Evolutionary conservation across 2,888 invertebrate species (phyloP).

Genomic region (Apotomis betuletana): DNA sequence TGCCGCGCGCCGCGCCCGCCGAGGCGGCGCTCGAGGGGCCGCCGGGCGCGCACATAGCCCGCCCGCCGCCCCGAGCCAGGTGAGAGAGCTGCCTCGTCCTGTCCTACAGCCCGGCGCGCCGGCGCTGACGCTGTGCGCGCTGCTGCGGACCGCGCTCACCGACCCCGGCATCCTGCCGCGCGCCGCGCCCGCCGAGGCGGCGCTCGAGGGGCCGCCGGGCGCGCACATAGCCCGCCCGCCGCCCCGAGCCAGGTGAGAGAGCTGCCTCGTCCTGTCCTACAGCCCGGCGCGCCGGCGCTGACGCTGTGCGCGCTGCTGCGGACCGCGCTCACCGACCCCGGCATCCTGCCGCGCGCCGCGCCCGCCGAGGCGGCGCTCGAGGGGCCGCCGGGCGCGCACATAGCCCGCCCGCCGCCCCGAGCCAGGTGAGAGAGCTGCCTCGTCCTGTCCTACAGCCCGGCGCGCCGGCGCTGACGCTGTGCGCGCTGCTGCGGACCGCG

Average conservation of each 20-base stretch:
- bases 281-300: too few relatives aligned
- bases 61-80: too few relatives aligned
- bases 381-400: not conserved
- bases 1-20: too few relatives aligned
- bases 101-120: too few relatives aligned
- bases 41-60: too few relatives aligned
- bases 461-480: too few relatives aligned
- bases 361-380: too few relatives aligned
- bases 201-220: not conserved
- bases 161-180: not conserved
- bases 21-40: too few relatives aligned
- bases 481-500: constrained; percentile 11
- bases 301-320: not conserved
- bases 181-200: not conserved
- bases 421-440: not conserved
- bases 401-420: not conserved
- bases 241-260: not conserved
- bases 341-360: too few relatives aligned
- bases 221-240: not conserved
- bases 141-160: not conserved
- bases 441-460: not conserved
- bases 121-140: too few relatives aligned
- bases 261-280: not conserved
- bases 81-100: too few relatives aligned
- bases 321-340: constrained; percentile 57